Conservation (phyloP, 2,113 vertebrate genomes). For the Copsychus sechellarum region DNA sequence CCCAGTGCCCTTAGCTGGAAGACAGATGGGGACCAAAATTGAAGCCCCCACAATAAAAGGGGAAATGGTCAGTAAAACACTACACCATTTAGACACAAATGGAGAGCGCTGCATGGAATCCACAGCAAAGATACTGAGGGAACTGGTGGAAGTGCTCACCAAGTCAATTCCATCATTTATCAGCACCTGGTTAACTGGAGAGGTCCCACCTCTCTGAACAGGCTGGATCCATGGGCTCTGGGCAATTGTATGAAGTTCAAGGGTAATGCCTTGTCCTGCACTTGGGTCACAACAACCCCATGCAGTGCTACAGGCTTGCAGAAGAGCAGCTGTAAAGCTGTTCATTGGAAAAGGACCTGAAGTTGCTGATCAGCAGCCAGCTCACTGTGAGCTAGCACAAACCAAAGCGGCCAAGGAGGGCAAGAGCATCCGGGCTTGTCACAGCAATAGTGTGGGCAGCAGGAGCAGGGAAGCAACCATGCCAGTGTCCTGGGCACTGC, state of each 20-base stretch:
- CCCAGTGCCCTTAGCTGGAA: not conserved
- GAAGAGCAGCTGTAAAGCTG: not conserved
- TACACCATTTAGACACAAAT: not conserved
- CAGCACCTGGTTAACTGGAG: not conserved
- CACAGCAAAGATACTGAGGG: not conserved
- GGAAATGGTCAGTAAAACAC: not conserved
- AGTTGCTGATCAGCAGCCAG: not conserved
- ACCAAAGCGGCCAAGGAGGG: not conserved
- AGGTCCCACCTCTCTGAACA: not conserved
- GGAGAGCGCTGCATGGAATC: fast-evolving
- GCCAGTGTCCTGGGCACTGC: fast-evolving
- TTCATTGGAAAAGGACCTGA: not conserved
- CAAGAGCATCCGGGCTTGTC: fast-evolving
- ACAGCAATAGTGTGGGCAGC: not conserved
- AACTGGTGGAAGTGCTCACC: not conserved
- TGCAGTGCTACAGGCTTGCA: not conserved
- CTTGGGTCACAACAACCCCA: not conserved
- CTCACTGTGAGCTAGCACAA: not conserved
- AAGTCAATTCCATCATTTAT: not conserved
- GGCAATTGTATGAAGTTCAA: not conserved
- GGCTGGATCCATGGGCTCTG: not conserved
- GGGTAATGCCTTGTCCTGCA: not conserved
- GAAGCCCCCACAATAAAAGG: not conserved
- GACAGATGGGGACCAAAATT: not conserved
- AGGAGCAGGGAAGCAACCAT: not conserved